These are phyloP conservation scores for Meda fulgida DNA, from an alignment of 2,797 vertebrate genomes.

Conservation along the genomic window DNA sequence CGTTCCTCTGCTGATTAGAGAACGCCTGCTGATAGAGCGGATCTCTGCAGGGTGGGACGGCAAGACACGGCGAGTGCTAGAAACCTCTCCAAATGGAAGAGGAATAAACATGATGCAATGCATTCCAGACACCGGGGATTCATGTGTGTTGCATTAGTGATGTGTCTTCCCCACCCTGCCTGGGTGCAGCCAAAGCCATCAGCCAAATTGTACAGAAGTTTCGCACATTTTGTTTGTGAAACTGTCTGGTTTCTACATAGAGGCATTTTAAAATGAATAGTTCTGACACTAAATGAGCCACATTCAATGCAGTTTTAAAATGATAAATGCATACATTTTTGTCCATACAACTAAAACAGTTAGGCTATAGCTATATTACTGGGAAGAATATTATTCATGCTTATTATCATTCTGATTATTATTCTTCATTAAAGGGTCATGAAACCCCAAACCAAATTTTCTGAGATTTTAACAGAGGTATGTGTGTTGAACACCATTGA, in stretches of 20 bases:
- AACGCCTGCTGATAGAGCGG: constrained; percentile 48
- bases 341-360: neutral
- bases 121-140: constrained; percentile 9
- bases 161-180: neutral
- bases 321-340: neutral
- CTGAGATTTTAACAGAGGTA: too few species aligned
- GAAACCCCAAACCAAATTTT: too few species aligned
- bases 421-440: neutral
- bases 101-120: neutral
- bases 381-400: neutral
- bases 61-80: neutral
- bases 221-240: neutral
- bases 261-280: neutral
- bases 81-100: constrained; percentile 9
- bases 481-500: too few species aligned
- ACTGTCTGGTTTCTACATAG: neutral
- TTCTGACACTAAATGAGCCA: neutral
- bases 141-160: constrained; percentile 31
- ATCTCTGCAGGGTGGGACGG: constrained; percentile 29
- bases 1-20: constrained; percentile 55
- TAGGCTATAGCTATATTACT: neutral
- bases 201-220: neutral
- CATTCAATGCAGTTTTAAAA: neutral
- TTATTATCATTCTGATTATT: neutral
- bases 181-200: neutral